These are phyloP conservation scores for Todiramphus chloris DNA, from an alignment of 2,113 vertebrate genomes.

Conservation along the genomic window DNA sequence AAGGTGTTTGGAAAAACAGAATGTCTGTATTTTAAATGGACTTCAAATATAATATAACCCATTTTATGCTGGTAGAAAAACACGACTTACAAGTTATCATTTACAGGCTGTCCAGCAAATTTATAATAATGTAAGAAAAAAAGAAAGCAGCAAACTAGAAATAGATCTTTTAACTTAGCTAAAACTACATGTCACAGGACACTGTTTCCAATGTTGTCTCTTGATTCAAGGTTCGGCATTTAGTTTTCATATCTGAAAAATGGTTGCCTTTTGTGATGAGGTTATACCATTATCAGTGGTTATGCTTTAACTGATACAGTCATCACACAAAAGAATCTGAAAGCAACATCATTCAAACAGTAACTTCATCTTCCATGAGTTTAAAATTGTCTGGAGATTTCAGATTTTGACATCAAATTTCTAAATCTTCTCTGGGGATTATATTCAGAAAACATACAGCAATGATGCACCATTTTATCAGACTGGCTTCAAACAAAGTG, in stretches of 20 bases:
- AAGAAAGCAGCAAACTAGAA: neutral
- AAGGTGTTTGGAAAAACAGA: neutral
- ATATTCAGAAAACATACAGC: neutral
- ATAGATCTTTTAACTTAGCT: neutral
- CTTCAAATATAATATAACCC: neutral
- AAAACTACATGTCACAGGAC: neutral
- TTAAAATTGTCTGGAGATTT: neutral
- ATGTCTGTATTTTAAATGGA: neutral
- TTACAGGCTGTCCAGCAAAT: neutral
- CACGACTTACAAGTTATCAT: neutral
- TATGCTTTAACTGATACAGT: neutral
- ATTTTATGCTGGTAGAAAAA: neutral
- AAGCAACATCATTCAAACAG: neutral
- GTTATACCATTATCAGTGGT: neutral
- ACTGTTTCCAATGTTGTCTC: neutral
- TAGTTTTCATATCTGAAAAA: neutral
- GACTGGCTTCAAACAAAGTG: neutral
- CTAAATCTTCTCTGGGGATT: neutral
- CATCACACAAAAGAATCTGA: neutral
- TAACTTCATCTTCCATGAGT: neutral
- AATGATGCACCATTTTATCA: neutral
- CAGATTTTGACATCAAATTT: neutral
- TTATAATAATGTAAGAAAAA: neutral
- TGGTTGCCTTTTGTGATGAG: accelerated
- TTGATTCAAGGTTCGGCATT: neutral